Conservation (phyloP, 2,888 invertebrate genomes). For the Epirrhoe tristata region DNA sequence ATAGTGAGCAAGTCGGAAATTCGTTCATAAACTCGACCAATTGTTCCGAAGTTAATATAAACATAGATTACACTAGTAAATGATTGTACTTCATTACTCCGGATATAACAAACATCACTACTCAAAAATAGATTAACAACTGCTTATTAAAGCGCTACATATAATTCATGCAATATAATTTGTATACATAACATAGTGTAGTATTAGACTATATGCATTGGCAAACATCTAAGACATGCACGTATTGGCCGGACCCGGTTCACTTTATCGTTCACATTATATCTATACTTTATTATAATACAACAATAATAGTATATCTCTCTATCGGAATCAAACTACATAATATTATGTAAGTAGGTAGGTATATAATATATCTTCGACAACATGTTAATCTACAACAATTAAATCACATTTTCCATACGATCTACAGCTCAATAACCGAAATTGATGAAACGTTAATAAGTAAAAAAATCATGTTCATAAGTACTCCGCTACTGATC, state of each 20-base stretch:
- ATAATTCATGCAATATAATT: constrained; percentile 63
- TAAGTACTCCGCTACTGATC: constrained; percentile 77
- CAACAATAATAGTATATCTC: constrained; percentile 80
- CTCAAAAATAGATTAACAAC: constrained; percentile 55
- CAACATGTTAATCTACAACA: constrained; percentile 80
- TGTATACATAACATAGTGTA: constrained; percentile 63
- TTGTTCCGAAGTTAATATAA: constrained; percentile 63
- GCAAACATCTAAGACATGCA: constrained; percentile 74
- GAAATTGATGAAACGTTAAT: constrained; percentile 64
- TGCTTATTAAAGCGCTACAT: constrained; percentile 65
- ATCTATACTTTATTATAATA: constrained; percentile 73
- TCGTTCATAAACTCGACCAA: constrained; percentile 71
- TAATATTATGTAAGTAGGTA: constrained; percentile 74
- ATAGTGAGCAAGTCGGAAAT: constrained; percentile 78
- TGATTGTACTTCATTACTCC: constrained; percentile 77
- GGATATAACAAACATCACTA: constrained; percentile 58
- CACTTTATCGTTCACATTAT: constrained; percentile 68
- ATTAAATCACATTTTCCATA: constrained; percentile 80
- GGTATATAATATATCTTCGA: constrained; percentile 67
- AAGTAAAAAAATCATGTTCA: constrained; percentile 60
- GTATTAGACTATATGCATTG: constrained; percentile 68
- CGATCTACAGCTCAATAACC: constrained; percentile 68
- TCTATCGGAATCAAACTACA: constrained; percentile 79
- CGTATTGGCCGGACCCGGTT: constrained; percentile 79
- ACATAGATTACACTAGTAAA: constrained; percentile 58